These are phyloP conservation scores for Pontoporia blainvillei DNA, from an alignment of 2,113 vertebrate species.

Conservation along the genomic window DNA sequence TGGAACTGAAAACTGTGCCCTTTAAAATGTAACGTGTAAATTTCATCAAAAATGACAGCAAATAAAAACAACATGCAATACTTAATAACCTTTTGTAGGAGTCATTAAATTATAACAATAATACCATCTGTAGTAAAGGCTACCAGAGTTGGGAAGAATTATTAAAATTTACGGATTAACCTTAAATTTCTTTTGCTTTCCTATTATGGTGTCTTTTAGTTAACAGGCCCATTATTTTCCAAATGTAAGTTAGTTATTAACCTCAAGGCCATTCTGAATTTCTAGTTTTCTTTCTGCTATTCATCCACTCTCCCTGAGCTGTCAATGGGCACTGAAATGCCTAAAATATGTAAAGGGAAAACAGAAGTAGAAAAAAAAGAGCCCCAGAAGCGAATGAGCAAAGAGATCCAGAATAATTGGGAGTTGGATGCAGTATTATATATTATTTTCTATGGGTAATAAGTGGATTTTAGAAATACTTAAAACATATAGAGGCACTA, in stretches of 20 bases:
- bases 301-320: not conserved
- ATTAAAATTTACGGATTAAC: not conserved
- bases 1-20: not conserved
- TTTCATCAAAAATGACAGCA: not conserved
- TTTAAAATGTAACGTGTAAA: not conserved
- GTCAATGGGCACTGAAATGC: not conserved
- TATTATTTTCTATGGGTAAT: conserved; percentile 5
- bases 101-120: conserved; percentile 19
- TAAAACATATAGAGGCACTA: not conserved
- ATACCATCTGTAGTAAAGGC: not conserved
- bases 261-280: not conserved
- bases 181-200: conserved; percentile 25
- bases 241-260: not conserved
- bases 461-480: conserved; percentile 38
- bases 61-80: not conserved
- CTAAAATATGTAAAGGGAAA: not conserved
- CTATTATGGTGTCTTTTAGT: not conserved
- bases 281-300: not conserved
- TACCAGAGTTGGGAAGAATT: not conserved
- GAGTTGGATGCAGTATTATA: not conserved
- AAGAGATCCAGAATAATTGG: not conserved
- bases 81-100: not conserved
- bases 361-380: not conserved
- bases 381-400: not conserved
- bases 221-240: not conserved